Base-by-base conservation (phyloP, 2,888 invertebrate genomes). In the Epiblema foenella region DNA sequence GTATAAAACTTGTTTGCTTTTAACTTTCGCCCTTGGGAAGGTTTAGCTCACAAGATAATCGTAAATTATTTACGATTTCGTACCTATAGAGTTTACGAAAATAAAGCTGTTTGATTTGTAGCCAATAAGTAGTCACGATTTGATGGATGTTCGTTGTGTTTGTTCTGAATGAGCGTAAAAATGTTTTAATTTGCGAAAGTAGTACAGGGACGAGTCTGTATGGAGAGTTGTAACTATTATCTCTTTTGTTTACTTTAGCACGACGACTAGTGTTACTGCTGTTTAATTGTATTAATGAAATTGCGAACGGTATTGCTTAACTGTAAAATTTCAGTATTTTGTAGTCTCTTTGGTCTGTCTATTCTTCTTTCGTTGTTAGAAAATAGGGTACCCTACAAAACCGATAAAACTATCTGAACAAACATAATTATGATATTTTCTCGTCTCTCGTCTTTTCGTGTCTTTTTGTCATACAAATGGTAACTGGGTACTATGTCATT, bases 1-100 rank as follows among this genome's bases (percentile, higher is more conserved):
- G 79, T 85, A 85, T 89, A 87, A 90, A 90, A 88, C 68, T 78
- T 86, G 87, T 88, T 88, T 87, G 84, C 83, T 87, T 85, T 84
- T 84, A 81, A 82, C 81, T 82, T 82, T 79, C 79, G 88, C 83
- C 90, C 91, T 91, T 91, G 91, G 79, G 80, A 84, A 86, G 87
- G 85, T 84, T 85, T 83, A 80, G 79, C 75, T 75, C 42, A 78
- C 74, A 82, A 83, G 80, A 77, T 80, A 78, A 77, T 81, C 79
- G 83, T 86, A 86, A 86, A 88, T 80, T 76, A 84, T 85, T 82
- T 85, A 83, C 75, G 75, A 69, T 72, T 76, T 75, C 77, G 77
- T 81, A 84, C 83, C 80, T 83, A 78, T 78, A 83, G 77, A 77
- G 74, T 79, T 82, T 81, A 79, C 79, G 76, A 81, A 83, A 85